Evolutionary conservation across 2,888 invertebrate species (phyloP), one percentile per base, ranked within the genome.

Genomic region (Polyploca ridens): DNA sequence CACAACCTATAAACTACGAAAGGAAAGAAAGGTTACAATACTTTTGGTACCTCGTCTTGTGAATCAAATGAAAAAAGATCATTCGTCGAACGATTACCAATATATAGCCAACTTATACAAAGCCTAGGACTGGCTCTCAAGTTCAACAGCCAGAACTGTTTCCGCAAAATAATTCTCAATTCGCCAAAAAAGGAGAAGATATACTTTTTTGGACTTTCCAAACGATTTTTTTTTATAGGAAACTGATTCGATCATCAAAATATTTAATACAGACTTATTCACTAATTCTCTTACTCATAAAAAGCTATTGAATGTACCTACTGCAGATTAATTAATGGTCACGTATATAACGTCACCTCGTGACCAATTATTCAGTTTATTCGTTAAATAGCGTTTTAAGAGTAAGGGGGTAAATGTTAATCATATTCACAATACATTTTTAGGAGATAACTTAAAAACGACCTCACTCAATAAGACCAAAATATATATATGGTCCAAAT

Each of bases 41-140:
- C 16, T 66, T 61, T 77, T 81, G 79, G 72, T 76, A 81, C 78
- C 70, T 64, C 65, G 67, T 64, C 63, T 57, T 63, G 63, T 27
- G 2, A 27, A 65, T 73, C 19, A 35, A 35, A 27, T 27, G 1
- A 2, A 27, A 27, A 27, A 27, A 27, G 27, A 27, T 27, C 27
- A 27, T 27, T 27, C 27, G 1, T 27, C 2, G 27, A 27, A 27
- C 27, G 27, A 1, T 27, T 27, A 2, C 27, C 27, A 27, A 27
- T 27, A 2, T 27, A 27, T 27, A 27, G 27, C 27, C 27, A 2
- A 27, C 27, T 27, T 27, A 27, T 27, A 27, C 1, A 27, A 27
- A 27, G 27, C 27, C 27, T 27, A 27, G 27, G 27, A 27, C 27
- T n/a, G n/a, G n/a, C n/a, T n/a, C n/a, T n/a, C n/a, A n/a, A n/a